Evolutionary conservation across 2,888 invertebrate species (phyloP).

Genomic region (Hesperia comma): DNA sequence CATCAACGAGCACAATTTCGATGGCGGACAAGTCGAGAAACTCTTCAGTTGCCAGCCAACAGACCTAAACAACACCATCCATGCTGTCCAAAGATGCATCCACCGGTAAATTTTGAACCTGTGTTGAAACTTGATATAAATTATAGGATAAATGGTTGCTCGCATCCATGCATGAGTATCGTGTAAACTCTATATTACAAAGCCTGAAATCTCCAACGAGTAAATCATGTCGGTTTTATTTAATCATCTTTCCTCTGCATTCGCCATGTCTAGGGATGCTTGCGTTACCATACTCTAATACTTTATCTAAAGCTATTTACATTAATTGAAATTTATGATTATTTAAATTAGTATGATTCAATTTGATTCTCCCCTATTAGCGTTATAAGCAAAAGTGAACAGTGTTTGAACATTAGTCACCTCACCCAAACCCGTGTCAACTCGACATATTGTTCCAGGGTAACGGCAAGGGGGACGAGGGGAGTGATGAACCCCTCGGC

Average conservation of each 20-base stretch:
- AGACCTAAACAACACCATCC: constrained; percentile 82
- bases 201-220: too few relatives aligned
- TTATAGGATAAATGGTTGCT: too few relatives aligned
- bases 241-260: too few relatives aligned
- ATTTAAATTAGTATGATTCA: neutral
- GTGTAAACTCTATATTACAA: too few relatives aligned
- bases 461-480: constrained; percentile 62
- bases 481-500: constrained; percentile 75
- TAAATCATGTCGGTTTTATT: too few relatives aligned
- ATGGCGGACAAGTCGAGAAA: constrained; percentile 86
- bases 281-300: too few relatives aligned
- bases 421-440: constrained; percentile 13
- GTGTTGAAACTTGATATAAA: too few relatives aligned
- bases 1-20: constrained; percentile 85
- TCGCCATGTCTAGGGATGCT: too few relatives aligned
- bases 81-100: constrained; percentile 74
- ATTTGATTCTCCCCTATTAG: neutral
- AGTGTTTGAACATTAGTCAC: neutral
- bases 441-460: constrained; percentile 50
- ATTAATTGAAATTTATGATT: too few relatives aligned
- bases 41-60: constrained; percentile 78
- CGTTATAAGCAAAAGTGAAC: neutral
- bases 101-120: constrained; percentile 57
- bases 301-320: too few relatives aligned
- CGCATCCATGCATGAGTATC: too few relatives aligned